A percentile compares a stretch with the other conserved stretches of the same genome.
Conservation (phyloP, 2,888 invertebrate species). For the Caradrina kadenii region DNA sequence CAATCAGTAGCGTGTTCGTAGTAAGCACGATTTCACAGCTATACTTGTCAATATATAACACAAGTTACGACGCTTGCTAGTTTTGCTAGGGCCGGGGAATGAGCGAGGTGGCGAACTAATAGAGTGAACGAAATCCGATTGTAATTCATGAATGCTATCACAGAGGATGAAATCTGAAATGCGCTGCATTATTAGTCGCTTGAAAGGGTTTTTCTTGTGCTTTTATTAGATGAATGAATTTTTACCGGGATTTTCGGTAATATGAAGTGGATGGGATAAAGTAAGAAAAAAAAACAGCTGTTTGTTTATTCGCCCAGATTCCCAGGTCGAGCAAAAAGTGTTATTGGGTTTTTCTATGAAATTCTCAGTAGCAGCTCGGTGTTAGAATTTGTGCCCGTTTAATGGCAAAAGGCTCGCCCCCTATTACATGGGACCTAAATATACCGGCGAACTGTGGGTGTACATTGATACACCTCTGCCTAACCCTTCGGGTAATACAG, state of each 20-base stretch:
- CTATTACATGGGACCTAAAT: no score
- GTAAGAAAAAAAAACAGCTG: no score
- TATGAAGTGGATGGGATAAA: neutral
- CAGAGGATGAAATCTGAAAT: constrained; percentile 10
- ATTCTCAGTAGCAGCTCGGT: no score
- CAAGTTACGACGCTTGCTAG: constrained; percentile 56
- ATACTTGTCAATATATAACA: constrained; percentile 64
- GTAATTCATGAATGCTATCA: constrained; percentile 28
- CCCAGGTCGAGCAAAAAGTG: no score
- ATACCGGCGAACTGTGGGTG: no score
- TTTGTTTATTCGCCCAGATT: no score
- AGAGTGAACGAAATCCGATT: constrained; percentile 33
- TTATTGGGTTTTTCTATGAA: no score
- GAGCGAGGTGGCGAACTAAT: constrained; percentile 44
- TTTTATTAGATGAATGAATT: constrained; percentile 18
- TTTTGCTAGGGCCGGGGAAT: constrained; percentile 47
- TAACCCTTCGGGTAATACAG: no score
- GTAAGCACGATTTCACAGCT: constrained; percentile 64
- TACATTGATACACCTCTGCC: no score
- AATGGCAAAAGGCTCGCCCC: no score
- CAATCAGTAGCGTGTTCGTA: constrained; percentile 59
- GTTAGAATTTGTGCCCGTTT: no score
- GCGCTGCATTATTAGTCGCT: constrained; percentile 8
- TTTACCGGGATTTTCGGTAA: neutral
- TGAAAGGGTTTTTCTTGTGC: constrained; percentile 13